Evolutionary conservation across 2,888 invertebrate species (phyloP), one percentile per base, ranked within the genome.

Genomic region (Nomada ruficornis): DNA sequence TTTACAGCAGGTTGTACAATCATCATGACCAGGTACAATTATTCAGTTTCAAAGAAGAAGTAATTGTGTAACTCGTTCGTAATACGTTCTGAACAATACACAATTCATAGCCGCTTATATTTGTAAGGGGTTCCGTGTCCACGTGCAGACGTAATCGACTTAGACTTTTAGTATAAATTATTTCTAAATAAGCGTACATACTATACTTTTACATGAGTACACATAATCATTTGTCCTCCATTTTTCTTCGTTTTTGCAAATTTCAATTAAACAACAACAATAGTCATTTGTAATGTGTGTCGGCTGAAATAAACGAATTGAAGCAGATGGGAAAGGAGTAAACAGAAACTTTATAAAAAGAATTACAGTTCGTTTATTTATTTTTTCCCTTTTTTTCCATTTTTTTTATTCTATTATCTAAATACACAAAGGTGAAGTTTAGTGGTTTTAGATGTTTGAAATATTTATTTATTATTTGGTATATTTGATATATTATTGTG

Each of bases 1-100:
- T 94, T 96, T 88, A 94, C 95, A 1, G 95, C 95, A 47, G 96
- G 95, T 54, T 94, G 95, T 89, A 95, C 95, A 81, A 94, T 95
- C 85, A 95, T 95, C 52, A 93, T 94, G 86, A 94, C 94, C 36
- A 87, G 91, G 68, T 86, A 86, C 44, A 88, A 81, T 73, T 86
- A 72, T 79, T 80, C 84, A 15, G 13, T 82, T 20, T 77, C 79
- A n/a, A 90, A 86, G 77, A 89, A 81, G 69, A 90, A 89, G 64
- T 89, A 88, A 82, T 62, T 63, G 64, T 36, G 15, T 18, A 10
- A n/a, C 4, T 60, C 60, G 52, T 23, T 36, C 23, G 13, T 55
- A 23, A 26, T 20, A 11, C 23, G 18, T 42, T 52, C 11, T 47
- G 20, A 36, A 20, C 2, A 36, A 47, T n/a, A 70, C 13, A 47